Base-by-base conservation (phyloP, 2,113 vertebrate species). In the Cygnus atratus region DNA sequence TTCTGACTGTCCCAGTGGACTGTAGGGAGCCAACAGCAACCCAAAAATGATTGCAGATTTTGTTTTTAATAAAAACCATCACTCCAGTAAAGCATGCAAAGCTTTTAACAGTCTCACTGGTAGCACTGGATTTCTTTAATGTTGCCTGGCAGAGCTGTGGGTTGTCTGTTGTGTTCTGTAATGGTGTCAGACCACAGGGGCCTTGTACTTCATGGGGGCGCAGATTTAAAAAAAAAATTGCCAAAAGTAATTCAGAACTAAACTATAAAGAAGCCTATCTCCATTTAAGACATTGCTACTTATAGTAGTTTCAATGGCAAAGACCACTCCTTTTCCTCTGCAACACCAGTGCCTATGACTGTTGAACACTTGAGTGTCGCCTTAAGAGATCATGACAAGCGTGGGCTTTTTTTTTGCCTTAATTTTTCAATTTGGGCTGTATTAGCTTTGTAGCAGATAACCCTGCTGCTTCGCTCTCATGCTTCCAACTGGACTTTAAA, bases 261-360 rank as follows among this genome's bases (percentile, higher is more conserved):
- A 46, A 31, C 22, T 35, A 11, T 20, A 25, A 66, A 54, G 37
- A 77, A 63, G 20, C 10, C 6, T 8, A 5, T 59, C 6, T 77
- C 7, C 4, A 24, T 44, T 2, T 20, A 25, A 48, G 20, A 31
- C 19, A 12, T 15, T 79, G 13, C 11, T n/a, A 1, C 37, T 84
- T 20, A 50, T 5, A 44, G 17, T 31, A 31, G 6, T 26, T 65
- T 39, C 17, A 87, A 43, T 22, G 59, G 50, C 41, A 55, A 20
- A 6, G 19, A 17, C 1, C 13, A 3, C 18, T 59, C 28, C 7
- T 28, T 37, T 6, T 11, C 2, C 41, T 3, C 6, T 28, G 25
- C 24, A 77, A 18, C 13, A 44, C 13, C 26, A 46, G 61, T 37
- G 50, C 2, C 84, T 59, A 15, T 11, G 62, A 3, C 48, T 71